These are phyloP conservation scores for Oikopleura dioica DNA, from an alignment of 23 tunicate species.

Conservation along the genomic window DNA sequence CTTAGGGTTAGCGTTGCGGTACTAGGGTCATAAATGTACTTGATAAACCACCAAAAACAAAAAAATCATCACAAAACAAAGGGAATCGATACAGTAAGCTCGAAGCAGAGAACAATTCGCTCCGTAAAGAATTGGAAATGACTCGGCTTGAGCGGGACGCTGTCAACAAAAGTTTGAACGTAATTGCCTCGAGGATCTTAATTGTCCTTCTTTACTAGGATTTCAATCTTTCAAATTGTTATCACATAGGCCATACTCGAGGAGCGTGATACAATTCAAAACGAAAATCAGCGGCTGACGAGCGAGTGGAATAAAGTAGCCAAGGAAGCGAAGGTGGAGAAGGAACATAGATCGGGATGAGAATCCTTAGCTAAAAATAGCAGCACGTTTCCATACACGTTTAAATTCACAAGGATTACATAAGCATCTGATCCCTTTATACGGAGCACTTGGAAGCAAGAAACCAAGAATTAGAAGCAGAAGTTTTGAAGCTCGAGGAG, in stretches of 20 bases:
- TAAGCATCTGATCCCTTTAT: too few relatives aligned
- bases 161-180: background rate
- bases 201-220: background rate
- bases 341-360: too few relatives aligned
- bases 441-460: background rate
- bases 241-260: background rate
- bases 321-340: too few relatives aligned
- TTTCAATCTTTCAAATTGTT: background rate
- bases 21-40: too few relatives aligned
- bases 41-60: background rate
- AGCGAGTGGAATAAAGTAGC: background rate
- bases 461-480: background rate
- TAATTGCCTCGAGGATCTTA: too few relatives aligned
- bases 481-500: background rate
- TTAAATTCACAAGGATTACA: too few relatives aligned
- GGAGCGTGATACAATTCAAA: background rate
- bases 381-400: too few relatives aligned
- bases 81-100: background rate
- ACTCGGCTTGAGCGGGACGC: background rate
- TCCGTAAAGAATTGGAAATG: background rate
- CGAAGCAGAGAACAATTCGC: background rate
- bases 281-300: background rate
- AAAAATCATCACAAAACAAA: background rate
- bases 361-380: too few relatives aligned
- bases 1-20: too few relatives aligned